Conservation (phyloP, 2,113 vertebrate genomes). For the Elgaria multicarinata region DNA sequence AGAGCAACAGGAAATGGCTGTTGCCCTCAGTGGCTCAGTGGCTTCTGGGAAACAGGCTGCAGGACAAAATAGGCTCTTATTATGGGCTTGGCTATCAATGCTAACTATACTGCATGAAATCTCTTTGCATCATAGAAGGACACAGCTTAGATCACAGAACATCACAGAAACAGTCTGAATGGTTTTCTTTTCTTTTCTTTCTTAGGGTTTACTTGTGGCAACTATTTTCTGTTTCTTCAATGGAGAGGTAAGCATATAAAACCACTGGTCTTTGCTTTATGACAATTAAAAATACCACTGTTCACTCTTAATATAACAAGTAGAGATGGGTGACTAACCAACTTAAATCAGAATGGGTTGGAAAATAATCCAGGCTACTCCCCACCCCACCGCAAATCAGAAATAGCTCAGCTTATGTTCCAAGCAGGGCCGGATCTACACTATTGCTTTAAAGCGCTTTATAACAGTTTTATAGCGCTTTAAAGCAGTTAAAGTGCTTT, state of each 20-base stretch:
- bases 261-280: not conserved
- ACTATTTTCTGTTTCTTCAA: slow-evolving; percentile 99
- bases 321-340: not conserved
- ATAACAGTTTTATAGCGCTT: no score
- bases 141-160: not conserved
- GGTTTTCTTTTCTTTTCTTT: slow-evolving; percentile 47
- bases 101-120: not conserved
- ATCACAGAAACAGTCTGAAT: slow-evolving; percentile 15
- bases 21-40: not conserved
- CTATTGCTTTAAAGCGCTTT: no score
- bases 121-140: not conserved
- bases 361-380: not conserved
- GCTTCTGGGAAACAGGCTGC: not conserved
- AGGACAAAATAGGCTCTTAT: not conserved
- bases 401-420: not conserved
- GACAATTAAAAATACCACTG: not conserved
- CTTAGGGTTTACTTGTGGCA: slow-evolving; percentile 93
- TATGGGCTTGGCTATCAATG: not conserved
- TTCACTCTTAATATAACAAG: not conserved
- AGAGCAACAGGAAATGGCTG: not conserved
- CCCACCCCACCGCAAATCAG: no score
- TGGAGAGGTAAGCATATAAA: slow-evolving; percentile 85
- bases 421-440: no score
- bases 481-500: no score
- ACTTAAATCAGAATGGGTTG: not conserved